Evolutionary conservation across 1,140 invertebrate genomes (phyloP), one percentile per base, ranked within the genome.

Genomic region (Maniola jurtina): DNA sequence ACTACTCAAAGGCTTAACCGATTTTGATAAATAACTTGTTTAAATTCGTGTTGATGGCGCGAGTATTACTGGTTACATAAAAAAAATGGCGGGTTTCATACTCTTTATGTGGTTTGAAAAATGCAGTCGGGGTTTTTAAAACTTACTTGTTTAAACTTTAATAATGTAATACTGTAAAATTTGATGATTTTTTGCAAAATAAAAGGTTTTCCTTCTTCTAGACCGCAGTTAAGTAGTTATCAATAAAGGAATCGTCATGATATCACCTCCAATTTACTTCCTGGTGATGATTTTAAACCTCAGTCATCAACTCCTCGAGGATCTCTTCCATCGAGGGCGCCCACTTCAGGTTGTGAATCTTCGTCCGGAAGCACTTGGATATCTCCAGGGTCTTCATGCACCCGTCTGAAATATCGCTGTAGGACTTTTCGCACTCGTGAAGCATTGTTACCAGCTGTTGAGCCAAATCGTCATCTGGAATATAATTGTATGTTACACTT

Each of bases 341-440:
- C 86, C 86, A 88, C 42, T 85, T 80, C 9, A 88, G 79, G 14
- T 75, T 68, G 34, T 86, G 83, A 13, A 88, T 88, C 65, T 83
- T 79, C 10, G 73, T 78, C 0, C 76, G 71, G 77, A 88, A 88
- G 48, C 86, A 88, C 36, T 86, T 86, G 40, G 83, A 70, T 9
- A 81, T 71, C 59, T 84, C 80, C 71, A 86, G 52, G 10, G 72
- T 70, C 35, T 66, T 69, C 16, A 45, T 45, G 62, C 86, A 88
- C 15, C 75, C 66, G 64, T 88, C 86, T 9, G 38, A 25, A 9
- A 68, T 58, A 0, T 16, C 64, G 5, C 36, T 54, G 34, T 68
- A 60, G 7, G 55, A 45, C 15, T 72, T 77, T 57, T 86, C 84
- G 35, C 83, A 84, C 0, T 78, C 80, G 60, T 81, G 83, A 13